phyloP scores from a whole-genome alignment of 1,140 invertebrate species.

The Euschistus heros region DNA sequence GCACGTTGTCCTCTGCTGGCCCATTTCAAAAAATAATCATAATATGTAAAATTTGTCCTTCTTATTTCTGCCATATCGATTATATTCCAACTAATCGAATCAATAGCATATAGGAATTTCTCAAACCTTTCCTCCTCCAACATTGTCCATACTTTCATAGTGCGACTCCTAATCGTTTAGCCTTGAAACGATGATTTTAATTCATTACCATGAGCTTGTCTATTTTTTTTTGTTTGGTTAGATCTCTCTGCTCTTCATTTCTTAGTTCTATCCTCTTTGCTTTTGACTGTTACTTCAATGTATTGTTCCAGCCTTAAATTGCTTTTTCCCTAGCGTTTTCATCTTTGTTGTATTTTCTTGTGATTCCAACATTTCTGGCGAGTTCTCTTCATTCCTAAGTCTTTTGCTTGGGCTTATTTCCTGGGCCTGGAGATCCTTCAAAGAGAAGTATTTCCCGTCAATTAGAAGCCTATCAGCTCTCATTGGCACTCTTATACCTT shows the following conservation, averaged over 20 bases:
- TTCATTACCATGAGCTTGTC: background rate
- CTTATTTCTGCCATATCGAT: background rate
- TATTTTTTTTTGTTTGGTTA: background rate
- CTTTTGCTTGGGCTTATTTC: background rate
- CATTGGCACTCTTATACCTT: too few relatives aligned
- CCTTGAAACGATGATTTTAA: too few relatives aligned
- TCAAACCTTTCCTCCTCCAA: background rate
- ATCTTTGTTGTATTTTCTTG: background rate
- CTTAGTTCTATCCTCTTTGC: background rate
- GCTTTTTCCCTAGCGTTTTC: background rate
- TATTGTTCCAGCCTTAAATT: too few relatives aligned
- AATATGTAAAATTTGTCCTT: too few relatives aligned
- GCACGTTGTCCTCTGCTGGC: too few relatives aligned
- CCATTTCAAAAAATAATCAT: too few relatives aligned
- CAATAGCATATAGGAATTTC: background rate
- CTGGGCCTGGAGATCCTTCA: background rate
- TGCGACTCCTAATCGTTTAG: background rate
- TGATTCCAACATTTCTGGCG: background rate
- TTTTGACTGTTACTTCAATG: background rate
- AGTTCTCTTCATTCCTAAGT: background rate
- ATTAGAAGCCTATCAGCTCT: too few relatives aligned
- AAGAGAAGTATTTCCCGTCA: too few relatives aligned
- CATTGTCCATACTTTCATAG: background rate
- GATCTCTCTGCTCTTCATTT: background rate
- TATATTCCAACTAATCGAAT: too few relatives aligned